Percentiles rank a stretch among this genome's conserved stretches.
phyloP scores from a whole-genome alignment of 2,797 vertebrate species.

The Acanthurus leucopareius region DNA sequence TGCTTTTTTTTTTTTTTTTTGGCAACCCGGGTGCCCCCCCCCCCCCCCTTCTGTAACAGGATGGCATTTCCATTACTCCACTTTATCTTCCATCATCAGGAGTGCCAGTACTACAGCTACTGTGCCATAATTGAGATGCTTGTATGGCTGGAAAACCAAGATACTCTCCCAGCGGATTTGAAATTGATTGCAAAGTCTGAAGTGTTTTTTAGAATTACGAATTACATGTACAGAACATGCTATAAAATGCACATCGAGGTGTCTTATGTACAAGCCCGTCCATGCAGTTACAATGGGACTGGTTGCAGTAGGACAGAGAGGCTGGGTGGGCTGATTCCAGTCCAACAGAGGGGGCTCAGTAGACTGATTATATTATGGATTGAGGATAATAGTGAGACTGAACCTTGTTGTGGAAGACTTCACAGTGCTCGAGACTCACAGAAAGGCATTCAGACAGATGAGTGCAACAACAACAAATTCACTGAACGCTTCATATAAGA shows the following conservation, averaged over 20 bases:
- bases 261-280: not conserved
- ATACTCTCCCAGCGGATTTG: slow-evolving; percentile 41
- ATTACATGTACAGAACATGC: slow-evolving; percentile 40
- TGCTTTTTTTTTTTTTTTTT: too few relatives aligned
- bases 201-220: slow-evolving; percentile 52
- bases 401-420: too few relatives aligned
- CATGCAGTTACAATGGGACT: too few relatives aligned
- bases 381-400: not conserved
- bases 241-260: not conserved
- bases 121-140: slow-evolving; percentile 68
- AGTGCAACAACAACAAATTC: not conserved
- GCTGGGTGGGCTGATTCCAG: too few relatives aligned
- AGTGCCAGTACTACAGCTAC: slow-evolving; percentile 41
- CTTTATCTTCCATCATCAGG: slow-evolving; percentile 78
- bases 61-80: slow-evolving; percentile 77
- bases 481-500: not conserved
- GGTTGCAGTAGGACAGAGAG: too few relatives aligned
- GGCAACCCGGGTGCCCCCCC: too few relatives aligned
- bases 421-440: too few relatives aligned
- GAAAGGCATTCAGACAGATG: too few relatives aligned
- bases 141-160: slow-evolving; percentile 50
- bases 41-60: slow-evolving; percentile 61
- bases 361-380: too few relatives aligned
- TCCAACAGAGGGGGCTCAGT: too few relatives aligned
- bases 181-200: slow-evolving; percentile 61